Percentiles rank a stretch among this genome's conserved stretches.
phyloP scores from a whole-genome alignment of 2,888 invertebrate species.

The Stenchaetothrips biformis region DNA sequence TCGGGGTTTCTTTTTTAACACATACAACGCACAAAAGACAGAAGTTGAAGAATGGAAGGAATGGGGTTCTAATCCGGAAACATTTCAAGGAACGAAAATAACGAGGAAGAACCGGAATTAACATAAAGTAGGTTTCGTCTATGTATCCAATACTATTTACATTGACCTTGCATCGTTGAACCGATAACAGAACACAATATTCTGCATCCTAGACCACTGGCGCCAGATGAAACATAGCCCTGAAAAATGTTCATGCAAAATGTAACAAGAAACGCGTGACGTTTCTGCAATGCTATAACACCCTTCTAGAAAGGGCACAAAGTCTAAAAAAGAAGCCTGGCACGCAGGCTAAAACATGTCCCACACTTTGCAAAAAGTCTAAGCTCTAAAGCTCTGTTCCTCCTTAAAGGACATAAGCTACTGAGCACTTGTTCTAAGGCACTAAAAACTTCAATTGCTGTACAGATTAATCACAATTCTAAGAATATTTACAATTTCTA shows the following conservation, averaged over 20 bases:
- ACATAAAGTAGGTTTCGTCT: too few relatives aligned
- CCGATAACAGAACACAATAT: too few relatives aligned
- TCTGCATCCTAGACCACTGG: too few relatives aligned
- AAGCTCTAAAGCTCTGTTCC: slow-evolving; percentile 9
- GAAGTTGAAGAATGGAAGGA: neutral
- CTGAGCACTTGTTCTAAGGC: neutral
- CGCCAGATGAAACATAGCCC: neutral
- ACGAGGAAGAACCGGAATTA: too few relatives aligned
- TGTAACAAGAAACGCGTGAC: neutral
- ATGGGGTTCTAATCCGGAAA: neutral
- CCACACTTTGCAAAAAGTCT: neutral
- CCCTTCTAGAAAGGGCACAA: neutral
- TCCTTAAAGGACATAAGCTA: slow-evolving; percentile 3
- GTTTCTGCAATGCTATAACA: neutral
- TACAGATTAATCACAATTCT: slow-evolving; percentile 30
- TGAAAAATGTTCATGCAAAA: slow-evolving; percentile 8
- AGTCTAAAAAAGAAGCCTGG: too few relatives aligned
- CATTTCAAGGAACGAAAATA: too few relatives aligned
- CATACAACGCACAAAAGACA: neutral
- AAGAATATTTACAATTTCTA: slow-evolving; percentile 25
- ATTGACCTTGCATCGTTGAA: too few relatives aligned
- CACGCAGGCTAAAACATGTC: neutral
- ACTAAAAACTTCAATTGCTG: slow-evolving; percentile 27
- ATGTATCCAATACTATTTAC: too few relatives aligned
- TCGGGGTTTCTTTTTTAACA: neutral